phyloP scores from a whole-genome alignment of 2,888 invertebrate genomes.

The Cryptocephalus primarius region DNA sequence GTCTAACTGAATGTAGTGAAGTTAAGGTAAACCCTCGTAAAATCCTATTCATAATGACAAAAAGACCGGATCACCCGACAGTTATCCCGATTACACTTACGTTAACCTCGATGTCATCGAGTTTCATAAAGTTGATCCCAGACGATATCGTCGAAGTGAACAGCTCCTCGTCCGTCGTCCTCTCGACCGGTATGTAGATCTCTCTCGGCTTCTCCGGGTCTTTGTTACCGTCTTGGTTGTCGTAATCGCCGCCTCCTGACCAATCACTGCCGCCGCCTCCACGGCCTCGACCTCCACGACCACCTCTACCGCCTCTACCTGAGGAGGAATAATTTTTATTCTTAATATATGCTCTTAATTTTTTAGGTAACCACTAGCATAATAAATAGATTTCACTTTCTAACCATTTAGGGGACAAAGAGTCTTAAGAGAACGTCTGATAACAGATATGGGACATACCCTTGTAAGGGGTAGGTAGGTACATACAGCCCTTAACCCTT shows the following conservation, averaged over 20 bases:
- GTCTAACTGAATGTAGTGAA: no score
- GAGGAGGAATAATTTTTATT: no score
- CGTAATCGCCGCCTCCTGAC: conserved; percentile 29
- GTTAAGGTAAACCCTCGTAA: no score
- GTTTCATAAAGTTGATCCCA: conserved; percentile 78
- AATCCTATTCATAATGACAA: background rate
- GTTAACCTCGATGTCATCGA: conserved; percentile 78
- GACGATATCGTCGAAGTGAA: conserved; percentile 41
- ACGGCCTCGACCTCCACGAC: conserved; percentile 19
- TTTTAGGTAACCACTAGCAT: no score
- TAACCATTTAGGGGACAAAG: background rate
- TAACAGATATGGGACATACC: no score
- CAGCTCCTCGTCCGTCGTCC: conserved; percentile 58
- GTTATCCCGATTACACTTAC: conserved; percentile 6
- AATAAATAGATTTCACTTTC: background rate
- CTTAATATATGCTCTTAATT: no score
- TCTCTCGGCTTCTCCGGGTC: conserved; percentile 41
- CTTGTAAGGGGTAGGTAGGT: no score
- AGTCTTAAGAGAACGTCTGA: no score
- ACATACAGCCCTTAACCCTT: no score
- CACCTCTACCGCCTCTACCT: conserved; percentile 10
- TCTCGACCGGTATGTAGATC: conserved; percentile 63
- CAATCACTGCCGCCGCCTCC: conserved; percentile 14
- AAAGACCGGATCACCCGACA: background rate
- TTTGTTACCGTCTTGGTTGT: conserved; percentile 7